Conservation (phyloP, 53 echinoderm and acorn worm species). For the Holothuria scabra region DNA sequence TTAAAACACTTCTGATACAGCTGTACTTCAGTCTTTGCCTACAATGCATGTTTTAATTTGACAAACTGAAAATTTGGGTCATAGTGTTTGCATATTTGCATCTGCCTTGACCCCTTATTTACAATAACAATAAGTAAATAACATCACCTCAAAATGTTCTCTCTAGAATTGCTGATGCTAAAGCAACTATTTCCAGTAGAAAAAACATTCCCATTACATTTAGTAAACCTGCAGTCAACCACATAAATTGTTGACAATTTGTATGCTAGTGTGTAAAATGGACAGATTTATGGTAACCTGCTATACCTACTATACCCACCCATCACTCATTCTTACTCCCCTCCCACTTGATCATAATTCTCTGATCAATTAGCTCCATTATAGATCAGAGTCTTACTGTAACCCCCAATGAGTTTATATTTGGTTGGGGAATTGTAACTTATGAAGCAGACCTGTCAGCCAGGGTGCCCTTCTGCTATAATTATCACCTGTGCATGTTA, state of each 20-base stretch:
- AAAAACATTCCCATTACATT: too few relatives aligned
- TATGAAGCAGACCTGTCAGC: conserved; percentile 35
- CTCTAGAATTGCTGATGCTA: too few relatives aligned
- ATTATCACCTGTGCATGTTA: conserved; percentile 38
- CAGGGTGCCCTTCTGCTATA: conserved; percentile 39
- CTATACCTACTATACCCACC: conserved; percentile 4
- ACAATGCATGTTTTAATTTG: too few relatives aligned
- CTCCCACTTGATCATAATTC: conserved; percentile 42
- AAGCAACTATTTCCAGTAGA: too few relatives aligned
- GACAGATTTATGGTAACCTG: conserved; percentile 24
- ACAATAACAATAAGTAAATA: too few relatives aligned
- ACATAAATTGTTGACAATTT: conserved; percentile 36
- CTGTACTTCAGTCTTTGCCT: too few relatives aligned
- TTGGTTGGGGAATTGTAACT: conserved; percentile 37
- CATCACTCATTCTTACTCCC: conserved; percentile 15
- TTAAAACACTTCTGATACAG: too few relatives aligned
- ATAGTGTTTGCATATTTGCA: too few relatives aligned
- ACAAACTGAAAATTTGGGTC: too few relatives aligned
- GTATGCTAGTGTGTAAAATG: conserved; percentile 9
- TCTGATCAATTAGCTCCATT: conserved; percentile 35
- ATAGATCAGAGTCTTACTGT: conserved; percentile 7
- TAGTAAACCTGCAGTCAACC: background rate
- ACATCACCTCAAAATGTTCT: too few relatives aligned
- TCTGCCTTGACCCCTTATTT: too few relatives aligned
- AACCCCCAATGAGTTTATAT: conserved; percentile 47